Conservation (phyloP, 2,888 invertebrate species). For the Euspilapteryx auroguttella region DNA sequence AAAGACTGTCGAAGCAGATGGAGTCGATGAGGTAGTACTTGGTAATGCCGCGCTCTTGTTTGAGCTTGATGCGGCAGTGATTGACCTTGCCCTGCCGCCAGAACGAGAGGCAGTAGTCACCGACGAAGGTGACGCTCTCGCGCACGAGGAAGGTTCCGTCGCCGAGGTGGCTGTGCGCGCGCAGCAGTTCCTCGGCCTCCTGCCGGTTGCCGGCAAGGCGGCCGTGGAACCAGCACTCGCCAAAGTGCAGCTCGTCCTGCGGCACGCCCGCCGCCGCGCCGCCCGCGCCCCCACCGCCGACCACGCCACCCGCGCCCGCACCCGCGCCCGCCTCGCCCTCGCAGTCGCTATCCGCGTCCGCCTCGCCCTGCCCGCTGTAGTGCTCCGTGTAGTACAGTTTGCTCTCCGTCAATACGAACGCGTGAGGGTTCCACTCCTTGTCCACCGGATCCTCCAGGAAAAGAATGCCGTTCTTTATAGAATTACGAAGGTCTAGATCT, state of each 20-base stretch:
- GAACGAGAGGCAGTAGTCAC: constrained; percentile 94
- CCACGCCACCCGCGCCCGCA: constrained; percentile 47
- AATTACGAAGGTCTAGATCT: constrained; percentile 78
- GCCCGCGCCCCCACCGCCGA: constrained; percentile 58
- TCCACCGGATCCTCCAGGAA: constrained; percentile 88
- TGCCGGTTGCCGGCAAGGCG: constrained; percentile 77
- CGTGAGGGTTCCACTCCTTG: constrained; percentile 90
- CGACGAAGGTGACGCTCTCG: constrained; percentile 94
- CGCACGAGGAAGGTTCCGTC: constrained; percentile 93
- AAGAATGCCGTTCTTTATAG: constrained; percentile 87
- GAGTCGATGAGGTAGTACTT: constrained; percentile 91
- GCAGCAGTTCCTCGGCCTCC: constrained; percentile 78
- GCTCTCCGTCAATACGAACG: constrained; percentile 86
- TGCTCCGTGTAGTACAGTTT: constrained; percentile 87
- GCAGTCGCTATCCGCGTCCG: constrained; percentile 63
- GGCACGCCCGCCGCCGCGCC: constrained; percentile 25
- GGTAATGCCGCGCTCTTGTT: constrained; percentile 84
- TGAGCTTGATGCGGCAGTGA: constrained; percentile 89
- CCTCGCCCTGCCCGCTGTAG: constrained; percentile 46
- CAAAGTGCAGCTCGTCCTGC: constrained; percentile 87
- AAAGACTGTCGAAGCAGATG: constrained; percentile 88
- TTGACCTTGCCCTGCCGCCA: constrained; percentile 89
- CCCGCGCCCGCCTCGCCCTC: constrained; percentile 58
- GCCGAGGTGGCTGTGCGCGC: constrained; percentile 77
- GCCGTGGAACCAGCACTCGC: constrained; percentile 94